Conservation (phyloP, 2,113 vertebrate species). For the Uropsilus gracilis region DNA sequence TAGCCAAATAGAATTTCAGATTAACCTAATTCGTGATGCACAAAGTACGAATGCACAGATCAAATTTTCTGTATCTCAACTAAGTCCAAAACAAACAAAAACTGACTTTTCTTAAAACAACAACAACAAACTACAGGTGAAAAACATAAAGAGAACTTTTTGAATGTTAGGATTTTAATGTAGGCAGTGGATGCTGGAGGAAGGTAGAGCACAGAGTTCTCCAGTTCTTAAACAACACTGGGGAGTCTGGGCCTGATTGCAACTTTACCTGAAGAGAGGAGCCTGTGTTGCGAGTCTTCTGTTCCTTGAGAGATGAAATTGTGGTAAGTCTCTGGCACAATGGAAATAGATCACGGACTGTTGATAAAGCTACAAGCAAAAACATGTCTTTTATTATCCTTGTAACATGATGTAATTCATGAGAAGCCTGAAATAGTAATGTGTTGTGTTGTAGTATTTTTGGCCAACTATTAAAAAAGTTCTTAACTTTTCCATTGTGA, state of each 20-base stretch:
- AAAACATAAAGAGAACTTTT: conserved; percentile 17
- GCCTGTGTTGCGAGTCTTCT: neutral
- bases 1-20: conserved; percentile 71
- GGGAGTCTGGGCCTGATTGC: neutral
- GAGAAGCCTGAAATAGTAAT: conserved; percentile 40
- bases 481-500: conserved; percentile 54
- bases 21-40: conserved; percentile 70
- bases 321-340: neutral
- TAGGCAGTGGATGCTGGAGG: neutral
- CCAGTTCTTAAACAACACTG: neutral
- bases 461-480: conserved; percentile 50
- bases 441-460: neutral
- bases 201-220: neutral
- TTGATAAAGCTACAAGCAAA: neutral
- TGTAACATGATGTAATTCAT: conserved; percentile 14
- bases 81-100: conserved; percentile 68
- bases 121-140: neutral
- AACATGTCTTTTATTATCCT: neutral
- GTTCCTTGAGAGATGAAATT: neutral
- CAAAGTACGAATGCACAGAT: conserved; percentile 60
- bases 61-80: conserved; percentile 61
- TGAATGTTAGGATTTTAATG: neutral
- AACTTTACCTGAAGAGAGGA: neutral
- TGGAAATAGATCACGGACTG: neutral
- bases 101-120: conserved; percentile 24